phyloP scores from a whole-genome alignment of 2,797 vertebrate species.

The Telmatherina bonti region DNA sequence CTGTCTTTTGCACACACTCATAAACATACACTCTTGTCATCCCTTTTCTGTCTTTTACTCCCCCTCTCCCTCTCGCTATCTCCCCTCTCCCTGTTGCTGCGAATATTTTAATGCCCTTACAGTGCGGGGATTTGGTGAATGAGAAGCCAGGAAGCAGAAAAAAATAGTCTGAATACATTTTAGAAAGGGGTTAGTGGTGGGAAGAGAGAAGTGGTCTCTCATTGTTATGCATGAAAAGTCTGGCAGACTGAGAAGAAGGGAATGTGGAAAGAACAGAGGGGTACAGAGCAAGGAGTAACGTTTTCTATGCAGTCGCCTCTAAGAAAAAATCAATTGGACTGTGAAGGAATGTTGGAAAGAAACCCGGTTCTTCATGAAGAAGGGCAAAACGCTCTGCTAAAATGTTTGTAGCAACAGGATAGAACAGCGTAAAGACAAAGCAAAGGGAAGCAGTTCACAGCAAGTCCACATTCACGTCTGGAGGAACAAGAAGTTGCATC shows the following conservation, averaged over 20 bases:
- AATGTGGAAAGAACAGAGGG: slow-evolving; percentile 37
- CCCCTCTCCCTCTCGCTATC: slow-evolving; percentile 11
- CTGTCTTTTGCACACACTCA: slow-evolving; percentile 36
- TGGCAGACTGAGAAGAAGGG: slow-evolving; percentile 36
- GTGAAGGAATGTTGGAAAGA: background rate
- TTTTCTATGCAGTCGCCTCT: slow-evolving; percentile 33
- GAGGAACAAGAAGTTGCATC: background rate
- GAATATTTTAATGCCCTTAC: slow-evolving; percentile 65
- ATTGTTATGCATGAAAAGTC: slow-evolving; percentile 77
- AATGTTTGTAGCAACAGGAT: slow-evolving; percentile 13
- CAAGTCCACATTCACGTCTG: background rate
- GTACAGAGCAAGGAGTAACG: background rate
- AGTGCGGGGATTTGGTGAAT: slow-evolving; percentile 67
- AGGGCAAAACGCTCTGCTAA: background rate
- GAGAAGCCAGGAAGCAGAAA: slow-evolving; percentile 34
- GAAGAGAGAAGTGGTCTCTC: slow-evolving; percentile 61
- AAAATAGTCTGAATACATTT: slow-evolving; percentile 60
- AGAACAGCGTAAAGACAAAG: background rate
- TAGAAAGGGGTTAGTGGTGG: slow-evolving; percentile 60
- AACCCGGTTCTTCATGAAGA: background rate
- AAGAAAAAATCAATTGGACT: slow-evolving; percentile 24
- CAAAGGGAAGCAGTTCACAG: background rate
- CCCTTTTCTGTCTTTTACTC: slow-evolving; percentile 23
- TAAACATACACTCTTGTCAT: slow-evolving; percentile 43
- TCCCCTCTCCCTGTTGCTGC: slow-evolving; percentile 7